Base-by-base conservation (phyloP, 2,797 vertebrate genomes). In the Typhlichthys eigenmanni region DNA sequence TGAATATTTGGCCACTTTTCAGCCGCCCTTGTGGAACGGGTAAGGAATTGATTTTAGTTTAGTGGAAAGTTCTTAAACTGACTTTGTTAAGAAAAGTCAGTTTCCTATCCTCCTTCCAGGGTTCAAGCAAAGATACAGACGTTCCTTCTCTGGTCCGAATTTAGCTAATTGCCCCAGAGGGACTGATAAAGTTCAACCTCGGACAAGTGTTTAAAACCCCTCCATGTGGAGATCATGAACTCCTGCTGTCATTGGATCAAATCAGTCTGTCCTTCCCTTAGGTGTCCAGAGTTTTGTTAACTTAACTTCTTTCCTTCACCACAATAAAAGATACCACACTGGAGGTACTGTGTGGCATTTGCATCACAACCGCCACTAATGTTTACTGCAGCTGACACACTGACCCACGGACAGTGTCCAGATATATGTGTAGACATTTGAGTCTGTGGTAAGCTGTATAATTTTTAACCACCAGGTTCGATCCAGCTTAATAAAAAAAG, bases 1-100 rank as follows among this genome's bases (percentile, higher is more conserved):
- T 2, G 58, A 74, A 54, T 67, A 53, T 64, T 2, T 13, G 62
- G 38, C 43, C 9, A 61, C 1, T 1, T 47, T 68, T 70, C 54
- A 62, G 56, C 43, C 4, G n/a, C 16, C 19, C 64, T 64, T 52
- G 47, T 61, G 71, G 57, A 34, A 19, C 6, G 2, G 13, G 13
- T 7, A 32, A 24, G 29, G 29, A 55, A 29, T 55, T 55, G 53
- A 16, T 54, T 29, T 54, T 54, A 54, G 12, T 55, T 55, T 29
- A 8, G 9, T n/a, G 10, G 29, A 14, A 57, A 57, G 13, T 6
- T 57, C 55, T 16, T 43, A n/a, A 45, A n/a, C n/a, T 45, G 51
- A 17, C 19, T 52, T 52, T 19, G 17, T 14, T 38, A 2, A 38
- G 6, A 1, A 38, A 38, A 38, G 34, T 38, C 34, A 38, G 34